Base-by-base conservation (phyloP, 2,797 vertebrate species). In the Nasua narica region DNA sequence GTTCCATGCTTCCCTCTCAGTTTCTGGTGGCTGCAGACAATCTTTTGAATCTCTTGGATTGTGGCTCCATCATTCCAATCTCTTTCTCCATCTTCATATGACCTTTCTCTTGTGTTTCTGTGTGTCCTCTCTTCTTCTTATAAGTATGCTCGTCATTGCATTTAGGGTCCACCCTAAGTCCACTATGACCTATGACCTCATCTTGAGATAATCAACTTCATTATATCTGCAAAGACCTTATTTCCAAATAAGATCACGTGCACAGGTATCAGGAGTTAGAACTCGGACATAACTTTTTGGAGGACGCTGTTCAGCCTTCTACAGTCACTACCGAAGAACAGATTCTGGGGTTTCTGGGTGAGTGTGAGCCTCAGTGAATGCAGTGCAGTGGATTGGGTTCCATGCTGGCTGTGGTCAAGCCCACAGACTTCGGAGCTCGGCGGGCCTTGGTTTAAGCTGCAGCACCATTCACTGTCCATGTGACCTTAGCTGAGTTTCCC, bases 1-100 rank as follows among this genome's bases (percentile, higher is more conserved):
- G 2, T 27, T 15, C 15, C 7, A 7, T 21, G 0, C 5, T 19
- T n/a, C 37, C 50, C 12, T 25, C 8, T 27, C 37, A 13, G 16
- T 35, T 78, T 46, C 18, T 23, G 25, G 56, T 3, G 27, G 18
- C 15, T 60, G n/a, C 9, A 0, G 13, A 14, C 23, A 5, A 3
- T 56, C 32, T 7, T 46, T 27, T 19, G 19, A 15, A 0, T 48
- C n/a, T 10, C 10, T 69, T 70, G 65, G 9, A 29, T 50, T 56
- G 3, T 37, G n/a, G 10, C n/a, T 13, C 0, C 2, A 0, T 40
- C 35, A 9, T 13, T 74, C 18, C 8, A 0, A 0, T 52, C 6
- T 43, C 37, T 48, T 8, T 23, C n/a, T 60, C 29, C 21, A 2
- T 58, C 69, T 35, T 69, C 65, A 0, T 4, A 1, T 18, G 37